Evolutionary conservation across 2,113 vertebrate genomes (phyloP).

Genomic region (Probosciger aterrimus): DNA sequence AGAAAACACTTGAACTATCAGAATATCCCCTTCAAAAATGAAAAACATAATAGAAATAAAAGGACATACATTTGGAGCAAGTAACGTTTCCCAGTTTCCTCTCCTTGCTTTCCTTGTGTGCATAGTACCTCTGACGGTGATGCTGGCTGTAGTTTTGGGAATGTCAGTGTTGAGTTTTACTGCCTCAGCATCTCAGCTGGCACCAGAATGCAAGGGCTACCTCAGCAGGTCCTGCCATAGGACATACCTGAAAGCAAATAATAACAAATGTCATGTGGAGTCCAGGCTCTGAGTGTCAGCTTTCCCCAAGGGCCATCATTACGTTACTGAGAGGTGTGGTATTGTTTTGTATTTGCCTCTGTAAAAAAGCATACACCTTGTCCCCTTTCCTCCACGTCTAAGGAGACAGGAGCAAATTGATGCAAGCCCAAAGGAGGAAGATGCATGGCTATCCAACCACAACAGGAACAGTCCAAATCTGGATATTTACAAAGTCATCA

Average conservation of each 20-base stretch:
- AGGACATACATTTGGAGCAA: not conserved
- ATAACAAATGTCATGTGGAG: not conserved
- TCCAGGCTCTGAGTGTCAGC: not conserved
- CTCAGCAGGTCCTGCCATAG: not conserved
- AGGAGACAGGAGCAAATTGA: constrained; percentile 77
- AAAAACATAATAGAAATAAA: not conserved
- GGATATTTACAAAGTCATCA: constrained; percentile 87
- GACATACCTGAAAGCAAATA: not conserved
- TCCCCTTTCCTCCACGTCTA: not conserved
- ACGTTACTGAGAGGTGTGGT: not conserved
- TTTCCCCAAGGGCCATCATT: not conserved
- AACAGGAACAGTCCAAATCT: constrained; percentile 72
- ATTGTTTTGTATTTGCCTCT: not conserved
- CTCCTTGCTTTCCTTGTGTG: not conserved
- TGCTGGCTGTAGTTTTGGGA: not conserved
- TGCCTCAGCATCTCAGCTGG: not conserved
- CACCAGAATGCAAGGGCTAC: not conserved
- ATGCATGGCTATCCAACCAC: constrained; percentile 67
- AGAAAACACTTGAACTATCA: not conserved
- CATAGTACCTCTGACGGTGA: not conserved
- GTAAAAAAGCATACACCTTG: not conserved
- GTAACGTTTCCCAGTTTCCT: rapidly evolving
- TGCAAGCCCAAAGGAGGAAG: constrained; percentile 64
- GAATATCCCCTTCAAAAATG: not conserved
- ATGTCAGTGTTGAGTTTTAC: not conserved